Conservation (phyloP, 2,888 invertebrate species). For the Caenorhabditis sp. region DNA sequence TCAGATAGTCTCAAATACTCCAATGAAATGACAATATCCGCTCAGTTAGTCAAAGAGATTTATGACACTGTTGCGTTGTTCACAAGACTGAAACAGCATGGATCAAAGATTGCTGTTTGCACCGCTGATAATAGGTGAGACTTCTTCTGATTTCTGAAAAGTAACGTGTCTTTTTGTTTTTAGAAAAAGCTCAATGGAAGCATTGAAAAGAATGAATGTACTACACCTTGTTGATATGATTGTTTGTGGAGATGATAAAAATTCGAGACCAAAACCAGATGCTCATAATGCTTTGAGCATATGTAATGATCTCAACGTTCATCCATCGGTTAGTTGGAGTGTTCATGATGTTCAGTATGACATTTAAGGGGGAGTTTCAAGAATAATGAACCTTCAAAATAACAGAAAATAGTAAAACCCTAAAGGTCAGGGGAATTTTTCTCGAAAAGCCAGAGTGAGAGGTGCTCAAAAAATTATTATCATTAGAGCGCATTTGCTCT, state of each 20-base stretch:
- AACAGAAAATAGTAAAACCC: no score
- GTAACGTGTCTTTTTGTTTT: slow-evolving; percentile 8
- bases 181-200: slow-evolving; percentile 60
- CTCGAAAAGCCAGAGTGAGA: no score
- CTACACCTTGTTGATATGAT: slow-evolving; percentile 71
- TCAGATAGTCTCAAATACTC: slow-evolving; percentile 15
- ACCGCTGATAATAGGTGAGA: slow-evolving; percentile 72
- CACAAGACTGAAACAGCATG: slow-evolving; percentile 70
- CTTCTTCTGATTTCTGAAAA: neutral
- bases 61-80: slow-evolving; percentile 72
- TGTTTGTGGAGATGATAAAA: slow-evolving; percentile 73
- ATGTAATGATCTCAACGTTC: slow-evolving; percentile 57
- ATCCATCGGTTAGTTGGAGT: slow-evolving; percentile 49
- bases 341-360: no score
- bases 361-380: no score
- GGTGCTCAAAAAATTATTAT: no score
- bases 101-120: slow-evolving; percentile 73
- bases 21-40: slow-evolving; percentile 21
- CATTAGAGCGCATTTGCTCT: no score
- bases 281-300: slow-evolving; percentile 72
- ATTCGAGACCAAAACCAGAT: slow-evolving; percentile 72
- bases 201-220: slow-evolving; percentile 59
- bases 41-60: slow-evolving; percentile 70
- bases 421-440: no score
- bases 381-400: no score